Evolutionary conservation across 2,888 invertebrate genomes (phyloP), one percentile per base, ranked within the genome.

Genomic region (Drosophila dives): DNA sequence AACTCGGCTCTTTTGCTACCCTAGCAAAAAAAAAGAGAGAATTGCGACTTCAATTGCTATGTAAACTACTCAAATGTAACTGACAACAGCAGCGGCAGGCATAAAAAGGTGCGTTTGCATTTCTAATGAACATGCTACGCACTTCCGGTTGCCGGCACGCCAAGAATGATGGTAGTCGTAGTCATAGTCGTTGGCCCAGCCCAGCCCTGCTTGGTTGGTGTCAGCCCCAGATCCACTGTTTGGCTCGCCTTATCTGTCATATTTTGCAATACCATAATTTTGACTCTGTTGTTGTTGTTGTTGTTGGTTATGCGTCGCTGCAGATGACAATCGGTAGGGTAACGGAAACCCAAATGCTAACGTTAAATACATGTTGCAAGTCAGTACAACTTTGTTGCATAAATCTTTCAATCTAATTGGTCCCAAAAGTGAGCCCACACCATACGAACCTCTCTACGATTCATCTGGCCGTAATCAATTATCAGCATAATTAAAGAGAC

Each of bases 101-200:
- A 80, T 77, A 85, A 89, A 79, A 90, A 90, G 90, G 90, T 90
- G 91, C 90, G 91, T 91, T 91, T 90, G 91, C 90, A 90, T 90
- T 90, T 87, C 91, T 84, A 90, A 91, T 91, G 89, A 91, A 90
- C 90, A 90, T 86, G 91, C 91, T 91, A 90, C 90, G 90, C 90
- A 90, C 90, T 90, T 90, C 90, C 90, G 91, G 69, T 81, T 81
- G 84, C 83, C 83, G 61, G 64, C 38, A 65, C 61, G 63, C 77
- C 80, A 88, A 86, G 90, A 90, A 79, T 86, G 89, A 90, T 90
- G 87, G 65, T 26, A 60, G 80, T 51, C 26, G 1, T 5, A 26
- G 26, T 4, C n/a, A 56, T 59, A 60, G 72, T 55, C 15, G 8
- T 15, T 15, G 56, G 75, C 71, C 50, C 73, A 69, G 68, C 38